Evolutionary conservation across 2,113 vertebrate species (phyloP).

Genomic region (Arothron firmamentum): DNA sequence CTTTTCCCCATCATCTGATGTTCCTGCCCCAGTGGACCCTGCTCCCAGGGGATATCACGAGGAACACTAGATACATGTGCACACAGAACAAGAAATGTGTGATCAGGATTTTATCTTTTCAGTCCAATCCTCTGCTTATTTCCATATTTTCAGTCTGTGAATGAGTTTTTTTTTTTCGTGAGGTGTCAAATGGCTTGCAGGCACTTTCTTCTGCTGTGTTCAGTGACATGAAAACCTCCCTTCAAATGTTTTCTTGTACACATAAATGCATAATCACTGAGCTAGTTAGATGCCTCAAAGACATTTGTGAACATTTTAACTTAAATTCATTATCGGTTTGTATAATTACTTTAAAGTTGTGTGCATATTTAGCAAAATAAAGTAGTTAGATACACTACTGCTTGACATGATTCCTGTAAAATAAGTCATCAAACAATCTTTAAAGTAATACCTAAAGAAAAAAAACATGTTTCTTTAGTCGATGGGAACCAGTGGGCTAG

Average conservation of each 20-base stretch:
- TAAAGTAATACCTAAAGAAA: not conserved
- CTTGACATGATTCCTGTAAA: too few relatives aligned
- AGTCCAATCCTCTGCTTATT: constrained; percentile 14
- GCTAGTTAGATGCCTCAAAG: too few relatives aligned
- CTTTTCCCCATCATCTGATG: constrained; percentile 66
- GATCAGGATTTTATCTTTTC: constrained; percentile 33
- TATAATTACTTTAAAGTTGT: too few relatives aligned
- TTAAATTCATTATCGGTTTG: too few relatives aligned
- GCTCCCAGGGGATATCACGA: constrained; percentile 57
- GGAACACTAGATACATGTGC: constrained; percentile 24
- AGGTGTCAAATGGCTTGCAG: constrained; percentile 18
- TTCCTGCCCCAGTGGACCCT: constrained; percentile 28
- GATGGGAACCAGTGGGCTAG: not conserved
- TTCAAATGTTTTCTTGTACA: not conserved
- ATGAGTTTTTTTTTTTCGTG: constrained; percentile 2
- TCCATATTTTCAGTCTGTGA: constrained; percentile 3
- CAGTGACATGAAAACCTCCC: constrained; percentile 21
- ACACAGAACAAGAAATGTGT: constrained; percentile 29
- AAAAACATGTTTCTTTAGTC: not conserved
- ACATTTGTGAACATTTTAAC: too few relatives aligned
- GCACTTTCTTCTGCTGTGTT: constrained; percentile 38
- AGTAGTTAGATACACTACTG: too few relatives aligned
- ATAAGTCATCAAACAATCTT: not conserved
- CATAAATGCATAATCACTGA: not conserved
- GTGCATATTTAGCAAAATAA: too few relatives aligned